Percentiles rank a stretch among this genome's conserved stretches.
Evolutionary conservation across 2,888 invertebrate genomes (phyloP).

Genomic region (Oithona nana): DNA sequence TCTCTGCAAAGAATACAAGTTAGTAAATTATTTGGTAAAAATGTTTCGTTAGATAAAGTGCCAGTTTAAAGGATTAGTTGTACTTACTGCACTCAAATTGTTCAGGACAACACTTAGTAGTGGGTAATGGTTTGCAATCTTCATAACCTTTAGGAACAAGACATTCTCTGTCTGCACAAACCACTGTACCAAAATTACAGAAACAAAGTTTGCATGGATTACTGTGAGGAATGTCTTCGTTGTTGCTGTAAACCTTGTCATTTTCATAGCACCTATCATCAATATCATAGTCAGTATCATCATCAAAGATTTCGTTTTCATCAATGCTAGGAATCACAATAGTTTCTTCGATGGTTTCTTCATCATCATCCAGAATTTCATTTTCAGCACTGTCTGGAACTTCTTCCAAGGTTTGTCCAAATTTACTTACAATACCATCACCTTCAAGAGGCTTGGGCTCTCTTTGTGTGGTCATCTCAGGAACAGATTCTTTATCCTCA

Average conservation of each 20-base stretch:
- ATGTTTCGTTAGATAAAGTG: too few species aligned
- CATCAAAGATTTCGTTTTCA: constrained; percentile 8
- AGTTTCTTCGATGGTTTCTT: constrained; percentile 17
- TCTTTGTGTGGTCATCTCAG: constrained; percentile 12
- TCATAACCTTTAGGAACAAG: constrained; percentile 9
- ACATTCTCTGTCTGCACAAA: constrained; percentile 19
- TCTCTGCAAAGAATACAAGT: too few species aligned
- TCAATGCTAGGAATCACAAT: neutral
- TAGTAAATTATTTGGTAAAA: too few species aligned
- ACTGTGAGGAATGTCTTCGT: constrained; percentile 18
- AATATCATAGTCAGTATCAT: neutral
- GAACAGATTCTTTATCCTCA: neutral
- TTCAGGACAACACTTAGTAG: constrained; percentile 14
- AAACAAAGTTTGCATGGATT: constrained; percentile 20
- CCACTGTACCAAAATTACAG: constrained; percentile 18
- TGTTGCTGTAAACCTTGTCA: constrained; percentile 19
- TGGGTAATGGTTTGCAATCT: constrained; percentile 17
- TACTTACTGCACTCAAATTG: constrained; percentile 14
- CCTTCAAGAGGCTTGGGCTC: too few species aligned
- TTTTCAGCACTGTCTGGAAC: constrained; percentile 23
- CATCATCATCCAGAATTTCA: constrained; percentile 18
- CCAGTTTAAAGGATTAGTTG: too few species aligned
- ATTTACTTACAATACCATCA: too few species aligned
- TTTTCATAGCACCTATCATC: constrained; percentile 18
- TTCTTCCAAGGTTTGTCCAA: too few species aligned